A percentile compares a stretch with the other conserved stretches of the same genome.
Conservation (phyloP, 2,888 invertebrate species). For the Minunthozetes semirufus region DNA sequence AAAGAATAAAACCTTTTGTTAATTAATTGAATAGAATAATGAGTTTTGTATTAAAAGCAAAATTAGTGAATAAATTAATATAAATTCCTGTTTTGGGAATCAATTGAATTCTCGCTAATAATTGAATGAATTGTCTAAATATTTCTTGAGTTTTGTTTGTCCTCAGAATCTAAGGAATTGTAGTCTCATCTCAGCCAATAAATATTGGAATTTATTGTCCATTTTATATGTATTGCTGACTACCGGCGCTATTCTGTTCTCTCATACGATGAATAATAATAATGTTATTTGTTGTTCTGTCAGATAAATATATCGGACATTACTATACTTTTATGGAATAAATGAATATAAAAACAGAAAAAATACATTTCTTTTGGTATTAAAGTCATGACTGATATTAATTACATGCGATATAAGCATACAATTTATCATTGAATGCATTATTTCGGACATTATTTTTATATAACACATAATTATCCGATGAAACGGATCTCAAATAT, state of each 20-base stretch:
- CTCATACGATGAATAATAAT: background rate
- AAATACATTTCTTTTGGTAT: background rate
- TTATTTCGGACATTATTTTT: background rate
- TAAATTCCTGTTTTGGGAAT: too few relatives aligned
- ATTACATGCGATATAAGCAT: background rate
- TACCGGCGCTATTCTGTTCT: too few relatives aligned
- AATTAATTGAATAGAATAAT: too few relatives aligned
- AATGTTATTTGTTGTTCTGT: background rate
- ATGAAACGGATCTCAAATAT: background rate
- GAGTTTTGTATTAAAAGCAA: too few relatives aligned
- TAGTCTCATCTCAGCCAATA: slow-evolving; percentile 2
- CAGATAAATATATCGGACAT: background rate
- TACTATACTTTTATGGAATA: background rate
- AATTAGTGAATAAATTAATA: too few relatives aligned
- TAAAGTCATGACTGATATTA: slow-evolving; percentile 16
- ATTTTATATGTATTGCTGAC: background rate
- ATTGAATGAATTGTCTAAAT: too few relatives aligned
- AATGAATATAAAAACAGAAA: background rate
- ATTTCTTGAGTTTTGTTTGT: too few relatives aligned
- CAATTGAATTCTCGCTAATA: too few relatives aligned
- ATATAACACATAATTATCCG: background rate
- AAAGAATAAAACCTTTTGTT: too few relatives aligned
- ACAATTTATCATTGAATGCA: slow-evolving; percentile 1
- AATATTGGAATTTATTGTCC: background rate
- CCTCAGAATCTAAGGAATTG: background rate